These are phyloP conservation scores for Oreonectes daqikongensis DNA, from an alignment of 2,797 vertebrate species.

Conservation along the genomic window DNA sequence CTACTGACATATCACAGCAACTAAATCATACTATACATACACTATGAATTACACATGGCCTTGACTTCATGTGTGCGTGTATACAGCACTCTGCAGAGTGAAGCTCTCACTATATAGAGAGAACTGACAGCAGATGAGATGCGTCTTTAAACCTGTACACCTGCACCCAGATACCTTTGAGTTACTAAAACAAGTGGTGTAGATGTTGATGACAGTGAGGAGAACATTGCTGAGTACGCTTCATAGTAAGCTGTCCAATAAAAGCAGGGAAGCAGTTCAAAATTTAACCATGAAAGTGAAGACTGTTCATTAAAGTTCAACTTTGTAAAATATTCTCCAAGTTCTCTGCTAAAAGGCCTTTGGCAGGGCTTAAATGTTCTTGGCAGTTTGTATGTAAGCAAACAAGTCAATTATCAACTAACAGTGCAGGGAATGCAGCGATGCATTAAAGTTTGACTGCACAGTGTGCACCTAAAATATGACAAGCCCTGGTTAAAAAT, in stretches of 20 bases:
- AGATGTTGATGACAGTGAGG: too few species aligned
- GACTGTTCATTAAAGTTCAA: constrained; percentile 23
- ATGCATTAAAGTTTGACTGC: constrained; percentile 16
- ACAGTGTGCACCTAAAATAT: neutral
- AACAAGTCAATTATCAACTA: constrained; percentile 50
- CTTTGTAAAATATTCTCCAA: constrained; percentile 27
- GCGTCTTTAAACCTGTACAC: neutral
- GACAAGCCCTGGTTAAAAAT: constrained; percentile 18
- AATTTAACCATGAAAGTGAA: constrained; percentile 13
- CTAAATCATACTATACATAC: neutral
- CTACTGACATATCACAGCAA: neutral
- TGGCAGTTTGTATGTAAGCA: constrained; percentile 41
- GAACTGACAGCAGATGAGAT: neutral
- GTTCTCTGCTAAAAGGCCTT: constrained; percentile 19
- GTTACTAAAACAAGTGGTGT: neutral
- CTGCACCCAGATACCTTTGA: too few species aligned
- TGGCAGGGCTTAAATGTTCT: constrained; percentile 35
- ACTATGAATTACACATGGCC: neutral
- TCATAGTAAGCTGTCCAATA: neutral
- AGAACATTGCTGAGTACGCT: too few species aligned
- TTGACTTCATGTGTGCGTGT: neutral
- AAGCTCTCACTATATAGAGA: neutral
- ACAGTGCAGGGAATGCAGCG: constrained; percentile 26
- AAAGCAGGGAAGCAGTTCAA: constrained; percentile 13
- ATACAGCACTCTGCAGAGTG: too few species aligned